Evolutionary conservation across 2,797 vertebrate genomes (phyloP).

Genomic region (Coregonus suidteri): DNA sequence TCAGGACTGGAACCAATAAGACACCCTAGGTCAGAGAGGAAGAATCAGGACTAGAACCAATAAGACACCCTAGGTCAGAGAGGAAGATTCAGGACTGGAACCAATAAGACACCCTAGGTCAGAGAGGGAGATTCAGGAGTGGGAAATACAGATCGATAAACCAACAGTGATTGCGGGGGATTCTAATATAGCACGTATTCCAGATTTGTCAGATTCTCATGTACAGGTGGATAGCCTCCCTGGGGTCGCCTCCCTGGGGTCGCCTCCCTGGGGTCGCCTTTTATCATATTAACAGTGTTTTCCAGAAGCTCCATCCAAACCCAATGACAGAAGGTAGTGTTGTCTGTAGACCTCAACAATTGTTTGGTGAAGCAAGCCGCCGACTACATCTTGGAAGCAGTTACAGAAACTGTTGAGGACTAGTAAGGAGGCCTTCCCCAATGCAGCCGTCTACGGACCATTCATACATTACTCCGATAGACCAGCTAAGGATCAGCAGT

Average conservation of each 20-base stretch:
- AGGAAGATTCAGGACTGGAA: too few relatives aligned
- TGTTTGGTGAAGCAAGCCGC: background rate
- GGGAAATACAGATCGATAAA: background rate
- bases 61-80: too few relatives aligned
- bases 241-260: constrained; percentile 8
- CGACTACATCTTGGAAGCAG: constrained; percentile 5
- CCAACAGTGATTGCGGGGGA: background rate
- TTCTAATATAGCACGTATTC: constrained; percentile 10
- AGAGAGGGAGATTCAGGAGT: background rate
- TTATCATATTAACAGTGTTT: background rate
- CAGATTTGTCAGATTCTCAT: background rate
- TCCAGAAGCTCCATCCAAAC: background rate
- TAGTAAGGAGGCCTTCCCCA: background rate
- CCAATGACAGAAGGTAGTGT: background rate
- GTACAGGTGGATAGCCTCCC: constrained; percentile 18
- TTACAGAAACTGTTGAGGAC: constrained; percentile 3
- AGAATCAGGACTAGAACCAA: too few relatives aligned
- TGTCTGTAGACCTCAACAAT: constrained; percentile 1
- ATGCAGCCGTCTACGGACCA: constrained; percentile 2
- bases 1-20: too few relatives aligned
- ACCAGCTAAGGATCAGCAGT: background rate
- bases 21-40: too few relatives aligned
- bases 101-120: too few relatives aligned
- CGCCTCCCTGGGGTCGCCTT: constrained; percentile 1
- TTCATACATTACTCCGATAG: background rate